Evolutionary conservation across 2,888 invertebrate species (phyloP).

Genomic region (Junonia oenone): DNA sequence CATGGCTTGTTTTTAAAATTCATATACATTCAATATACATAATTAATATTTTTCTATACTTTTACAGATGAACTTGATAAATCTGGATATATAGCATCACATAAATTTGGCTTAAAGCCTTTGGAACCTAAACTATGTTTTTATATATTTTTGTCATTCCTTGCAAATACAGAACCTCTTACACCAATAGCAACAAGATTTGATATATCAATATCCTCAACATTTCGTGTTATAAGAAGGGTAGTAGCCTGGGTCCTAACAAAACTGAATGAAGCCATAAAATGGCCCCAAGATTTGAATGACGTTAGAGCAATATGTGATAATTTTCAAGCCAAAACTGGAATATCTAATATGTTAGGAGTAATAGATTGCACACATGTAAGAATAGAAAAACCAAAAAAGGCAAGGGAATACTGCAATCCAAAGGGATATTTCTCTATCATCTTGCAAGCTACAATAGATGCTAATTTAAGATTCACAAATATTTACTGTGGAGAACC

Average conservation of each 20-base stretch:
- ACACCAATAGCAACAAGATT: conserved; percentile 56
- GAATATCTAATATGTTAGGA: conserved; percentile 51
- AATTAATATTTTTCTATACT: conserved; percentile 4
- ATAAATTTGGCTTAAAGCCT: conserved; percentile 57
- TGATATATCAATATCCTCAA: conserved; percentile 59
- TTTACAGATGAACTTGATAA: conserved; percentile 57
- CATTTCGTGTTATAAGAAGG: conserved; percentile 54
- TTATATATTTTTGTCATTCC: conserved; percentile 56
- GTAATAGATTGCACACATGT: conserved; percentile 54
- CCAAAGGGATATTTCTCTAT: conserved; percentile 55
- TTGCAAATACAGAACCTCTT: conserved; percentile 51
- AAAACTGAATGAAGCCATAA: conserved; percentile 51
- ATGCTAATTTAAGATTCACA: conserved; percentile 51
- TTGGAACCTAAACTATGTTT: conserved; percentile 55
- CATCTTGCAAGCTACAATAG: conserved; percentile 52
- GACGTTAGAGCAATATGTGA: conserved; percentile 45
- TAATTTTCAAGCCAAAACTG: conserved; percentile 45
- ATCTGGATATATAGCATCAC: conserved; percentile 55
- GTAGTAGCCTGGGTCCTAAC: conserved; percentile 57
- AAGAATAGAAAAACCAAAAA: conserved; percentile 57
- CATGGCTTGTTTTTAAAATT: neutral
- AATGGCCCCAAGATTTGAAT: conserved; percentile 49
- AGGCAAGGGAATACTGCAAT: conserved; percentile 52
- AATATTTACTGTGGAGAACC: conserved; percentile 60
- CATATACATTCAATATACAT: neutral